Evolutionary conservation across 2,797 vertebrate genomes (phyloP).

Genomic region (Lycodopsis pacificus): DNA sequence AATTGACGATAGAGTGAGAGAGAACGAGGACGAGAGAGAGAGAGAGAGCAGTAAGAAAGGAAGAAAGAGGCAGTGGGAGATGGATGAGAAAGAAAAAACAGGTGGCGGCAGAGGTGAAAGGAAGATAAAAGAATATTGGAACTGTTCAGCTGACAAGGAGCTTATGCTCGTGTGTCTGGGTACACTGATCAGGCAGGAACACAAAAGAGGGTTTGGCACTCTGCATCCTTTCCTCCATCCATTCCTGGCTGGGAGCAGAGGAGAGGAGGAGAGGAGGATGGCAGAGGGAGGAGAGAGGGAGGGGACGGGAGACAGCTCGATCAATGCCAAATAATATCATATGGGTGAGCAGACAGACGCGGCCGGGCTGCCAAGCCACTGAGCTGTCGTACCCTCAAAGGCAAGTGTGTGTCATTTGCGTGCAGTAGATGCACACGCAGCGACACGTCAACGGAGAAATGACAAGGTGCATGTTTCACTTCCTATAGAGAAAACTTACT

Average conservation of each 20-base stretch:
- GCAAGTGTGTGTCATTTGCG: conserved; percentile 27
- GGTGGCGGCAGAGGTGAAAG: conserved; percentile 39
- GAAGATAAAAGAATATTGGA: conserved; percentile 42
- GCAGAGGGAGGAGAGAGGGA: conserved; percentile 72
- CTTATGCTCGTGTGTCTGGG: conserved; percentile 34
- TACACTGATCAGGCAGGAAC: conserved; percentile 32
- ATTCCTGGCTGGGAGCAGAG: conserved; percentile 51
- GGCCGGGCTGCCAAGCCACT: conserved; percentile 58
- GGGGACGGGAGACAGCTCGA: conserved; percentile 68
- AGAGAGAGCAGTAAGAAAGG: conserved; percentile 36
- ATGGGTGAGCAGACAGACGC: conserved; percentile 75
- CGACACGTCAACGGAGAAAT: conserved; percentile 43
- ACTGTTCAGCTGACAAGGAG: conserved; percentile 39
- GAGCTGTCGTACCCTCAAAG: conserved; percentile 54
- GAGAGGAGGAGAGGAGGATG: conserved; percentile 65
- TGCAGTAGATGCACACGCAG: conserved; percentile 5
- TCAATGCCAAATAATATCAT: conserved; percentile 84
- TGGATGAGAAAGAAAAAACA: conserved; percentile 46
- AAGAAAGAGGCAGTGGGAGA: conserved; percentile 39
- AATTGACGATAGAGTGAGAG: conserved; percentile 74
- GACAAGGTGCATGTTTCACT: conserved; percentile 30
- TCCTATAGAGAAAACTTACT: conserved; percentile 3
- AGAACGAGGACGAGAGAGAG: conserved; percentile 30
- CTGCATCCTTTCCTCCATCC: conserved; percentile 26
- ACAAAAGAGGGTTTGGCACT: conserved; percentile 55